Percentiles rank a stretch among this genome's conserved stretches.
Conservation (phyloP, 2,113 vertebrate genomes). For the Bufo gargarizans region DNA sequence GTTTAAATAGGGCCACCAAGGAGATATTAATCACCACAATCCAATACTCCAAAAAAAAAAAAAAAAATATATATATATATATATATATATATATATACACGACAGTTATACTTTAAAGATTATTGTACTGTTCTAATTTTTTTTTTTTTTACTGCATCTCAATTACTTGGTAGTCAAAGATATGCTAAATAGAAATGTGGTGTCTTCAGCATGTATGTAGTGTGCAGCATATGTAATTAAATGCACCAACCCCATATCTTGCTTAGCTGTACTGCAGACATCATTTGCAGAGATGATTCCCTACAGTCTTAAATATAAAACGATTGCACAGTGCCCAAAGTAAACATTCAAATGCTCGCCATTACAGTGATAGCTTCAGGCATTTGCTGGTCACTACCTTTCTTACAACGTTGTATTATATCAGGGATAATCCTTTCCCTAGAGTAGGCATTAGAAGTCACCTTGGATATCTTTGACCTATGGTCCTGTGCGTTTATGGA, state of each 20-base stretch:
- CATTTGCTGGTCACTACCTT: background rate
- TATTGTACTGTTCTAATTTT: too few relatives aligned
- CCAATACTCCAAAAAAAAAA: too few relatives aligned
- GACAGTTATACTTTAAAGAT: too few relatives aligned
- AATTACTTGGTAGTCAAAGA: background rate
- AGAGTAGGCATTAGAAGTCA: background rate
- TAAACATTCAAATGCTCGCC: background rate
- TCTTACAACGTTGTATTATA: background rate
- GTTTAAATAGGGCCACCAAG: too few relatives aligned
- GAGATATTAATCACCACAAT: too few relatives aligned
- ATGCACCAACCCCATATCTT: background rate
- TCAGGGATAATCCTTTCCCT: background rate
- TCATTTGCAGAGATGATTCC: background rate
- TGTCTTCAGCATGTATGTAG: background rate
- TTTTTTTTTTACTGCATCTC: background rate
- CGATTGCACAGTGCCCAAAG: too few relatives aligned
- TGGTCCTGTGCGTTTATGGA: background rate
- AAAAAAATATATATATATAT: too few relatives aligned
- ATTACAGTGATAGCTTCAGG: background rate
- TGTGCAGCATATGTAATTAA: background rate
- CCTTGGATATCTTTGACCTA: conserved; percentile 2
- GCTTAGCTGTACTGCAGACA: background rate
- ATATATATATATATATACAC: too few relatives aligned
- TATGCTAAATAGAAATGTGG: background rate
- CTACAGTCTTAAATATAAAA: background rate